Conservation (phyloP, 1,140 invertebrate species). For the Pseudomyrmex pallidus region DNA sequence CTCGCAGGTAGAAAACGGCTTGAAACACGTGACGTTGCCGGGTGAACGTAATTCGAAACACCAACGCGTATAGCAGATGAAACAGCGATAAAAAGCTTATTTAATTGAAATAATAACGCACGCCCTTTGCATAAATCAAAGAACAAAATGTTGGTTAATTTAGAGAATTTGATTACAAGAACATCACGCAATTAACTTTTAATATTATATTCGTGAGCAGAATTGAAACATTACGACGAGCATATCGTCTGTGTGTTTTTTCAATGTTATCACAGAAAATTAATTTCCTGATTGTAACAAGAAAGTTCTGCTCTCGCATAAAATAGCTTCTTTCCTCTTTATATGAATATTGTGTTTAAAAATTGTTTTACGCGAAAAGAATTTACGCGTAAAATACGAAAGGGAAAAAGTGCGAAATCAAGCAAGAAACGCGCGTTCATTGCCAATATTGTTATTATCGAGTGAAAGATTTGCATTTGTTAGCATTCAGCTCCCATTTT, state of each 20-base stretch:
- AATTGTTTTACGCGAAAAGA: no score
- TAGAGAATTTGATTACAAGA: background rate
- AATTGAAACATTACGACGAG: background rate
- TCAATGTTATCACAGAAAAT: no score
- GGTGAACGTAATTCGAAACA: slow-evolving; percentile 22
- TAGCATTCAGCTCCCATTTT: background rate
- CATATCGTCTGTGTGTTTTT: no score
- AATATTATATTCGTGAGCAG: no score
- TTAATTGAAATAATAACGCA: slow-evolving; percentile 30
- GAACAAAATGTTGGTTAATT: background rate
- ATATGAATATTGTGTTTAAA: no score
- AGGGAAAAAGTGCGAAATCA: background rate
- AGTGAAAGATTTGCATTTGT: slow-evolving; percentile 9
- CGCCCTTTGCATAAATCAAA: no score
- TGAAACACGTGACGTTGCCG: slow-evolving; percentile 34
- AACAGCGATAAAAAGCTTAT: background rate
- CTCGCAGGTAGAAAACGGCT: slow-evolving; percentile 17
- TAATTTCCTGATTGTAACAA: no score
- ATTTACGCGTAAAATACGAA: no score
- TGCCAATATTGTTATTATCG: background rate
- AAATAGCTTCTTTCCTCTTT: no score
- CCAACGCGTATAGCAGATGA: slow-evolving; percentile 15
- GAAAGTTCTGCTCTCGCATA: no score
- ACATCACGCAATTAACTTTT: no score
- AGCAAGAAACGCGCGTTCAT: background rate